Percentiles rank a stretch among this genome's conserved stretches.
Conservation (phyloP, 2,888 invertebrate genomes). For the Digitonthophagus gazella region DNA sequence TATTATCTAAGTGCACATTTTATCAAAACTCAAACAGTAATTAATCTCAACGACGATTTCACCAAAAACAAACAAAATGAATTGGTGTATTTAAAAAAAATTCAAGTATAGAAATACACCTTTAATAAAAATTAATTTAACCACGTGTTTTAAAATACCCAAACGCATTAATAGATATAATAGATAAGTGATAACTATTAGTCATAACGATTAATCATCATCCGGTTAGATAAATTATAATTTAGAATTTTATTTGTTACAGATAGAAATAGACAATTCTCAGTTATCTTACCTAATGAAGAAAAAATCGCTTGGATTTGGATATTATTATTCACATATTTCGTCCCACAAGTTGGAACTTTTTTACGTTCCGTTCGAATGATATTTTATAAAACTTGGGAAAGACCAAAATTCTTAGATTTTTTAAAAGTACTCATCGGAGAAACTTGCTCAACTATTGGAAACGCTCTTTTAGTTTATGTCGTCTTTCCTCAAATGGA, state of each 20-base stretch:
- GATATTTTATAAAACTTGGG: constrained; percentile 69
- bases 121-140: too few relatives aligned
- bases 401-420: constrained; percentile 56
- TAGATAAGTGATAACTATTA: too few relatives aligned
- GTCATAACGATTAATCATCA: too few relatives aligned
- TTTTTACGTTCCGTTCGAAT: constrained; percentile 69
- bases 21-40: too few relatives aligned
- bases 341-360: constrained; percentile 72
- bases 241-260: constrained; percentile 7
- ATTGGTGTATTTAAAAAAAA: too few relatives aligned
- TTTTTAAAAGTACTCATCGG: constrained; percentile 63
- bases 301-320: constrained; percentile 77
- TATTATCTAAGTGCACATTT: too few relatives aligned
- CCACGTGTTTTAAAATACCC: too few relatives aligned
- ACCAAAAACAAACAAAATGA: too few relatives aligned
- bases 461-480: constrained; percentile 75
- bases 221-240: too few relatives aligned
- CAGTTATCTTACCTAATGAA: constrained; percentile 60
- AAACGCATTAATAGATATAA: too few relatives aligned
- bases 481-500: constrained; percentile 71
- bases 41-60: too few relatives aligned
- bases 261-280: constrained; percentile 51
- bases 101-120: too few relatives aligned
- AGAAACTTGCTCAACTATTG: constrained; percentile 76
- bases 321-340: constrained; percentile 72